These are phyloP conservation scores for Diadumene lineata DNA, from an alignment of 92 coral and sea anemone species.

Conservation along the genomic window DNA sequence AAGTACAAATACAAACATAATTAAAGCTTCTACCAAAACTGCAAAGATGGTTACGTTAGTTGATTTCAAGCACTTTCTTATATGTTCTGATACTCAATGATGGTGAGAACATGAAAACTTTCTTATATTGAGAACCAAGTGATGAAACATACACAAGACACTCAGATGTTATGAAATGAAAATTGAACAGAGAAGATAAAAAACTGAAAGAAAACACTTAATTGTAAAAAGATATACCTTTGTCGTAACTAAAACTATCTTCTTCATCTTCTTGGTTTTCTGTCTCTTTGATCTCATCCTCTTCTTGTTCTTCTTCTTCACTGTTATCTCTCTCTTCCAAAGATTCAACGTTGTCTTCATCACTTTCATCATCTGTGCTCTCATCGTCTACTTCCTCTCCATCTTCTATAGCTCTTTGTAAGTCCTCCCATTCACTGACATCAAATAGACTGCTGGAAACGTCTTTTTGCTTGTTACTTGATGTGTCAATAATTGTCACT, in stretches of 20 bases:
- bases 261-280: slow-evolving; percentile 6
- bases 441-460: too few relatives aligned
- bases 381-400: slow-evolving; percentile 28
- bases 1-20: neutral
- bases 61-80: too few relatives aligned
- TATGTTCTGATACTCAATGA: too few relatives aligned
- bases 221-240: neutral
- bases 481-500: slow-evolving; percentile 5
- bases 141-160: too few relatives aligned
- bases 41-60: too few relatives aligned
- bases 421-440: slow-evolving; percentile 41
- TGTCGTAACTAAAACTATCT: neutral
- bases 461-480: neutral
- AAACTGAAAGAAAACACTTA: neutral
- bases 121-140: too few relatives aligned
- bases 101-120: neutral
- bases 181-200: too few relatives aligned
- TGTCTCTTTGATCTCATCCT: too few relatives aligned
- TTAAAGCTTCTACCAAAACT: too few relatives aligned
- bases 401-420: slow-evolving; percentile 25
- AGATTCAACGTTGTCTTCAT: neutral
- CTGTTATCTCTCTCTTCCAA: neutral
- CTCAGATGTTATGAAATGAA: too few relatives aligned
- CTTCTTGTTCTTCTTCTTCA: neutral
- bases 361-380: neutral